Evolutionary conservation across 2,797 vertebrate species (phyloP), one percentile per base, ranked within the genome.

Genomic region (Chaetodon trifasciatus): DNA sequence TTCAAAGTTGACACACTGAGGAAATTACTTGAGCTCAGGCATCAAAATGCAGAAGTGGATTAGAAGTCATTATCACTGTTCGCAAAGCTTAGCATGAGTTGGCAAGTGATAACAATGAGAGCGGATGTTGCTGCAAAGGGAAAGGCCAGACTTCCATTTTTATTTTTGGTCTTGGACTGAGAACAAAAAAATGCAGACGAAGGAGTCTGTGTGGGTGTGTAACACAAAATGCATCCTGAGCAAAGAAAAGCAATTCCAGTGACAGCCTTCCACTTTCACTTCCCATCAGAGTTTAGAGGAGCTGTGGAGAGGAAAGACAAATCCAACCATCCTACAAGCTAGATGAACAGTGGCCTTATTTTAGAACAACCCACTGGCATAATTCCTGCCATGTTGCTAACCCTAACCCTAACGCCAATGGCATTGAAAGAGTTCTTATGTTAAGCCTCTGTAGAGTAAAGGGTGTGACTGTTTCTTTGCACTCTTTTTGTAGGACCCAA

Each of bases 91-190:
- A 81, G 78, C 82, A 47, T 74, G 86, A 91, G 83, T 76, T 82
- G 79, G 85, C 86, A 72, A 70, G 79, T 74, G 74, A 86, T 81
- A 88, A 87, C 86, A 91, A 87, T 84, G 76, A 78, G 78, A 90
- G 81, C 76, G 88, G 91, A 93, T 91, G 90, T 91, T 83, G 60
- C 88, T 72, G 78, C 73, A 17, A 52, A 89, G 82, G 87, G 82
- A 90, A 89, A 89, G 79, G 79, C 85, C 89, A 83, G 84, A 88
- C 88, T 91, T 91, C 83, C 81, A 88, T 87, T 87, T 92, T 91
- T 91, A 90, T 92, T 91, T 91, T 89, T 86, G 83, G 84, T 81
- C 66, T 86, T 88, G 90, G 90, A 92, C 58, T 3, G 67, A 79
- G 72, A 88, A 89, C 85, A 91, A 86, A 76, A 86, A 86, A 78